Base-by-base conservation (phyloP, 1,140 invertebrate species). In the Eueides isabella region DNA sequence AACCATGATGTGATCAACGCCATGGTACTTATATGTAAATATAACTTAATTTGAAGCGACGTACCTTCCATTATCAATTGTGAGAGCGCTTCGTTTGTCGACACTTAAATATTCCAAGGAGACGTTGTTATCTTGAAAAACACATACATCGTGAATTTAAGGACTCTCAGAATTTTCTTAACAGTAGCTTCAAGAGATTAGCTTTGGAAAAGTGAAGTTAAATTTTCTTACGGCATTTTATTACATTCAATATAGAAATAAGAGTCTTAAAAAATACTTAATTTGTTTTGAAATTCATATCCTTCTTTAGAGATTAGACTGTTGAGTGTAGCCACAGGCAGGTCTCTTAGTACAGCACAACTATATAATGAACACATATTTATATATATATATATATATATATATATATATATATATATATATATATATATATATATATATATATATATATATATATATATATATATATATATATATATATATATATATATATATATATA, bases 91-190 rank as follows among this genome's bases (percentile, higher is more conserved):
- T 72, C 66, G 61, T 68, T 77, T 77, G 67, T 55, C 69, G 65
- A 75, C 61, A 48, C 69, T 71, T 48, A 44, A 75, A 72, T 68
- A 73, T 75, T 78, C 48, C 44, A 69, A 65, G 64, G 35, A 30
- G 69, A 67, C 61, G 41, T 77, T 74, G 76, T 77, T 77, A 77
- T 74, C 76, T 71, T 71, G 38, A 71, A 72, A 68, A 77, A 74
- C 68, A 77, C 72, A 69, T 67, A 66, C 67, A 71, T 64, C 35
- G 64, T 77, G 62, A 38, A 65, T 71, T 73, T 30, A 30, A 74
- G 72, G 11, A 44, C 31, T 67, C 66, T 69, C 38, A 74, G 41
- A 66, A 74, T 74, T 74, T 74, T 28, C 61, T 69, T 26, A 69
- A 48, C 14, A 33, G 65, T 63, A 63, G 62, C 41, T 73, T 23